Evolutionary conservation across 1,140 invertebrate genomes (phyloP).

Genomic region (Notospermus geniculatus): DNA sequence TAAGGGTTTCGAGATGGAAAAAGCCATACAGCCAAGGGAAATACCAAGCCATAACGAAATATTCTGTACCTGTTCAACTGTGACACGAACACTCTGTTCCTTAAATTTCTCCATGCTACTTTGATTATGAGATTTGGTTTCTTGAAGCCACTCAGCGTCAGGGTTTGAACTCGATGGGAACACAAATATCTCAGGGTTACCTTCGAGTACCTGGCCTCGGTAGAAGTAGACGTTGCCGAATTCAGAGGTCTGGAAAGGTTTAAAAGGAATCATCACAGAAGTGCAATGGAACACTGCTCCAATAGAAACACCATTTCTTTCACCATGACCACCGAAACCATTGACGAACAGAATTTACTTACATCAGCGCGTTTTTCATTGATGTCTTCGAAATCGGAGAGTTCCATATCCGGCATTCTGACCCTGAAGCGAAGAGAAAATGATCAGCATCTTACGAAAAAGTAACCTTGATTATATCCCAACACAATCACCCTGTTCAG

Average conservation of each 20-base stretch:
- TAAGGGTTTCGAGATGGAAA: too few species aligned
- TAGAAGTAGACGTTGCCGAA: slow-evolving; percentile 70
- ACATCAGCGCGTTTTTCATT: slow-evolving; percentile 62
- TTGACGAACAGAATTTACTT: slow-evolving; percentile 25
- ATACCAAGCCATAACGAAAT: too few species aligned
- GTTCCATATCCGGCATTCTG: slow-evolving; percentile 2
- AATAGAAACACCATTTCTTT: too few species aligned
- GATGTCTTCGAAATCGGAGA: slow-evolving; percentile 64
- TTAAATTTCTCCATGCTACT: slow-evolving; percentile 63
- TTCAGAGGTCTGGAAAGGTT: slow-evolving; percentile 60
- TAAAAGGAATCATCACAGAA: too few species aligned
- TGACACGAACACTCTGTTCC: slow-evolving; percentile 59
- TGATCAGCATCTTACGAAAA: too few species aligned
- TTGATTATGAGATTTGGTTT: slow-evolving; percentile 68
- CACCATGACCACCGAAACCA: slow-evolving; percentile 17
- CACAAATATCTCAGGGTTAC: slow-evolving; percentile 57
- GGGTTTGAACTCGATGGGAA: slow-evolving; percentile 63
- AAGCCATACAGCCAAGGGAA: too few species aligned
- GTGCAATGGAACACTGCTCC: too few species aligned
- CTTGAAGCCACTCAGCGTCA: slow-evolving; percentile 73
- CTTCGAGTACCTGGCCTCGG: slow-evolving; percentile 73
- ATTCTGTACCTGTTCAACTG: slow-evolving; percentile 60
- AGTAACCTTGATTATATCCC: too few species aligned
- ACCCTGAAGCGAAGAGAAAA: not conserved
- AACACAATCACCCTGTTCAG: too few species aligned